Conservation (phyloP, 1,140 invertebrate genomes). For the Patella vulgata region DNA sequence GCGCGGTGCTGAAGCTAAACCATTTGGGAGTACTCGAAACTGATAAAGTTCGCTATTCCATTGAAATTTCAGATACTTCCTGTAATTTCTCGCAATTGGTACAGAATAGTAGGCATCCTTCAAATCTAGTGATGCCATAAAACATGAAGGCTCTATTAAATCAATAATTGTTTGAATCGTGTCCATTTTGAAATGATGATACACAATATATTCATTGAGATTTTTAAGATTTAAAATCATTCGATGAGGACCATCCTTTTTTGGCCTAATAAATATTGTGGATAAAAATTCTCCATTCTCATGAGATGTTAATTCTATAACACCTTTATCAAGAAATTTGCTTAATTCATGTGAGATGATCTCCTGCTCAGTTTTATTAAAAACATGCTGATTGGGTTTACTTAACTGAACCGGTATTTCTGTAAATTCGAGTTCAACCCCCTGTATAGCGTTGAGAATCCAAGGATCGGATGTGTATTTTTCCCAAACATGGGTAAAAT, state of each 20-base stretch:
- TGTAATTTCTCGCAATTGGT: conserved; percentile 4
- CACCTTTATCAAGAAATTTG: conserved; percentile 9
- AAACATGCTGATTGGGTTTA: conserved; percentile 4
- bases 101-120: conserved; percentile 33
- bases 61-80: conserved; percentile 31
- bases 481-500: conserved; percentile 1
- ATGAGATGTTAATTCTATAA: conserved; percentile 17
- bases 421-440: conserved; percentile 17
- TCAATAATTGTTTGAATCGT: conserved; percentile 13
- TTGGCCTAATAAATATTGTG: conserved; percentile 35
- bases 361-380: background rate
- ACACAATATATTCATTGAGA: conserved; percentile 28
- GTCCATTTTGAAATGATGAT: conserved; percentile 38
- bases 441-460: conserved; percentile 16
- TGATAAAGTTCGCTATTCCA: conserved; percentile 25
- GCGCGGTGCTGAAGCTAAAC: conserved; percentile 15
- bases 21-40: conserved; percentile 26
- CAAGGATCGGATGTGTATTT: conserved; percentile 18
- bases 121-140: conserved; percentile 27
- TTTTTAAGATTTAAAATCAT: conserved; percentile 34
- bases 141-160: conserved; percentile 20
- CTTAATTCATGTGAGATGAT: conserved; percentile 7
- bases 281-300: conserved; percentile 30
- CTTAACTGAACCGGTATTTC: background rate
- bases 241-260: conserved; percentile 32